These are phyloP conservation scores for Rotaria sp. DNA, from an alignment of 2,888 invertebrate species.

Conservation along the genomic window DNA sequence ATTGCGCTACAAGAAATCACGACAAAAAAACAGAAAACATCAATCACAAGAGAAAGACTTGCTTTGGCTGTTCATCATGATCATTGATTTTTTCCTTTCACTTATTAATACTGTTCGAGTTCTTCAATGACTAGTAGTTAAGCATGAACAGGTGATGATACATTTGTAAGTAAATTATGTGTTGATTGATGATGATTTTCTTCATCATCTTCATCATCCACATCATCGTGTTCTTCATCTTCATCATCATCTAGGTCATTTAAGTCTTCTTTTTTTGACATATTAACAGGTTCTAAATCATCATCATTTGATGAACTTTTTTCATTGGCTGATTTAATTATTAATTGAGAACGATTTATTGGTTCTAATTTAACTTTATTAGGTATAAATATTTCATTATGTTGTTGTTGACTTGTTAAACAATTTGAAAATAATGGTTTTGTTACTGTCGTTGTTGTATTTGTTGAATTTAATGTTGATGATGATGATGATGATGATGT, in stretches of 20 bases:
- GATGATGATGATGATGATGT: not conserved
- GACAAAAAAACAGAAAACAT: not conserved
- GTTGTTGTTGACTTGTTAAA: not conserved
- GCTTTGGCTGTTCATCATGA: slow-evolving; percentile 1
- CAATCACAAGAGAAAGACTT: slow-evolving; percentile 12
- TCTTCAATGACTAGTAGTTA: not conserved
- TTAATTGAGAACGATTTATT: slow-evolving; percentile 4
- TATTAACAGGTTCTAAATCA: not conserved
- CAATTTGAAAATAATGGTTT: not conserved
- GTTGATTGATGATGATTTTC: slow-evolving; percentile 14
- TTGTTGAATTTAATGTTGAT: not conserved
- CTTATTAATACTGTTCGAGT: not conserved
- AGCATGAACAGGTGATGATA: slow-evolving; percentile 1
- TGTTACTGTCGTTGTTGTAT: not conserved
- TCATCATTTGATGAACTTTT: not conserved
- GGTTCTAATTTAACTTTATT: slow-evolving; percentile 31
- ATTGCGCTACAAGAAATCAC: slow-evolving; percentile 1
- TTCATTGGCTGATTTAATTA: not conserved
- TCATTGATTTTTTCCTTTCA: not conserved
- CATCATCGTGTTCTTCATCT: not conserved
- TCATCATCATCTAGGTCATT: not conserved
- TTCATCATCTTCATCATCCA: not conserved
- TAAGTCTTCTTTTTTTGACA: not conserved
- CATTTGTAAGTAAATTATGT: not conserved
- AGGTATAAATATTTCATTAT: slow-evolving; percentile 16